Evolutionary conservation across 2,113 vertebrate species (phyloP).

Genomic region (Chrysochloris asiatica): DNA sequence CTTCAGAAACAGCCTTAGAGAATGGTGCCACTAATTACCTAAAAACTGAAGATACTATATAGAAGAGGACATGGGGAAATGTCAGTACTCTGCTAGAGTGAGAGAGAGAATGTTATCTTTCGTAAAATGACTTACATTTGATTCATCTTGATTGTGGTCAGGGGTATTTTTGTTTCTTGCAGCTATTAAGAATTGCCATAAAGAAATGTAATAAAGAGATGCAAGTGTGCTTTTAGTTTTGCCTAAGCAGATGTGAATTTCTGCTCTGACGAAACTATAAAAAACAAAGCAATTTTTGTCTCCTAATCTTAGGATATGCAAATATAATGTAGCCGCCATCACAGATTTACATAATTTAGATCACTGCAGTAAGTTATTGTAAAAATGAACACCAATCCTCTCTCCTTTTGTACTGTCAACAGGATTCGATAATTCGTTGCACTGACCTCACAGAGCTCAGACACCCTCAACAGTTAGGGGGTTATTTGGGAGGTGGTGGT

Average conservation of each 20-base stretch:
- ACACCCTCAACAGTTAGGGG: too few species aligned
- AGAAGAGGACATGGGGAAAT: background rate
- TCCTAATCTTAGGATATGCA: slow-evolving; percentile 65
- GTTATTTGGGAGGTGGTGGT: too few species aligned
- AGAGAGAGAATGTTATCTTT: too few species aligned
- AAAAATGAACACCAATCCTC: too few species aligned
- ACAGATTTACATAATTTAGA: slow-evolving; percentile 33
- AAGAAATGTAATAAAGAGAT: slow-evolving; percentile 39
- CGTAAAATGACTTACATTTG: slow-evolving; percentile 9
- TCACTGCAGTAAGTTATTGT: slow-evolving; percentile 40
- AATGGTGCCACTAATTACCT: background rate
- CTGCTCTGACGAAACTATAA: slow-evolving; percentile 45
- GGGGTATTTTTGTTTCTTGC: slow-evolving; percentile 36
- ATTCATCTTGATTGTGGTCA: slow-evolving; percentile 24
- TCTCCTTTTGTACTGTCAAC: too few species aligned
- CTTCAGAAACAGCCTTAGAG: slow-evolving; percentile 32
- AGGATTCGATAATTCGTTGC: too few species aligned
- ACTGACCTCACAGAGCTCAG: too few species aligned
- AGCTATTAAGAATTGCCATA: slow-evolving; percentile 31
- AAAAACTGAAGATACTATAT: background rate
- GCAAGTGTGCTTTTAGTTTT: background rate
- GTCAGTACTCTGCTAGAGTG: background rate
- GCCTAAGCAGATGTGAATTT: slow-evolving; percentile 46
- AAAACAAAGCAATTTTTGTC: slow-evolving; percentile 45
- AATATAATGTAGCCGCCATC: slow-evolving; percentile 22